A percentile compares a stretch with the other conserved stretches of the same genome.
Evolutionary conservation across 2,113 vertebrate genomes (phyloP).

Genomic region (Crotalus horridus): DNA sequence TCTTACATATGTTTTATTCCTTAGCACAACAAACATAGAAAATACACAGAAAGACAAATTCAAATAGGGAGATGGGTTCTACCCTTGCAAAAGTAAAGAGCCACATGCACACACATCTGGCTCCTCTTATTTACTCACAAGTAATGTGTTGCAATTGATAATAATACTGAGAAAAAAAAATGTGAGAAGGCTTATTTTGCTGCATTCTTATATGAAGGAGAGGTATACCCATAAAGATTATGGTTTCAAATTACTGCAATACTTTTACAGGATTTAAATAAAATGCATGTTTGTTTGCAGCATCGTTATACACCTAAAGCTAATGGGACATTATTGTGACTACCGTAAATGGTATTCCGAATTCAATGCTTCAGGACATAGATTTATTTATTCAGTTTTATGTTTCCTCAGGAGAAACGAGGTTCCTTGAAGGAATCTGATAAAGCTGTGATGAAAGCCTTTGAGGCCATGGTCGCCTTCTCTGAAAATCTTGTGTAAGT

Average conservation of each 20-base stretch:
- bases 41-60: background rate
- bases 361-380: background rate
- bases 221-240: background rate
- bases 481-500: slow-evolving; percentile 81
- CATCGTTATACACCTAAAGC: background rate
- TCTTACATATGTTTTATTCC: background rate
- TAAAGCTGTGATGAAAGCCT: slow-evolving; percentile 80
- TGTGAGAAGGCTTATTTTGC: background rate
- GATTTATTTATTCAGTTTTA: background rate
- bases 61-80: background rate
- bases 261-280: background rate
- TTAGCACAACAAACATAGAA: background rate
- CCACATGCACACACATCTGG: background rate
- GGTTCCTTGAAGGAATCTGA: slow-evolving; percentile 81
- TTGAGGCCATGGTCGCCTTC: slow-evolving; percentile 87
- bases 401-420: slow-evolving; percentile 78
- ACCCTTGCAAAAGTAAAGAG: background rate
- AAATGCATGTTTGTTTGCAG: background rate
- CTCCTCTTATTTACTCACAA: background rate
- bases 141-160: background rate
- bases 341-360: background rate
- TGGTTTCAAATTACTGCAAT: background rate
- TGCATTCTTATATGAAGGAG: fast-evolving
- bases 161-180: background rate
- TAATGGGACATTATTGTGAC: background rate